Evolutionary conservation across 92 coral and sea anemone species (phyloP).

Genomic region (Palythoa grandis): DNA sequence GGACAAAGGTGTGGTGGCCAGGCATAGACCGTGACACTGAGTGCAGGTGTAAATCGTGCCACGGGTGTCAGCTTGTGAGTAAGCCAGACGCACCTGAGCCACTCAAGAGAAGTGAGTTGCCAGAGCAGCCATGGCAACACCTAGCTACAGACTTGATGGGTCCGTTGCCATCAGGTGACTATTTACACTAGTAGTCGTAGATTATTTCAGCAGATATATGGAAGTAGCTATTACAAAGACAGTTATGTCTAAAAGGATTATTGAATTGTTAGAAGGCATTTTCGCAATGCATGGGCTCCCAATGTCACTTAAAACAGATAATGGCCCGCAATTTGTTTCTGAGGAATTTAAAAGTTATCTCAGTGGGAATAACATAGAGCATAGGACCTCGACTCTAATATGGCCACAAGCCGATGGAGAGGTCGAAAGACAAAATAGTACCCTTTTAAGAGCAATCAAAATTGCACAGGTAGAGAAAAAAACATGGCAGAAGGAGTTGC

Average conservation of each 20-base stretch:
- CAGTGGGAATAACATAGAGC: background rate
- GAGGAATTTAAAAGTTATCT: conserved; percentile 28
- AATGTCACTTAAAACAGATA: conserved; percentile 18
- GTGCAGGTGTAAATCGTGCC: conserved; percentile 46
- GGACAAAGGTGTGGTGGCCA: conserved; percentile 55
- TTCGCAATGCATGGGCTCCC: conserved; percentile 7
- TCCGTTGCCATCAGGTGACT: conserved; percentile 27
- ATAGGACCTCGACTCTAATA: background rate
- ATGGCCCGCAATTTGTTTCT: conserved; percentile 42
- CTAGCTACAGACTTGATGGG: conserved; percentile 48
- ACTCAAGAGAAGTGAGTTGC: conserved; percentile 33
- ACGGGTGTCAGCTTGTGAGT: conserved; percentile 52
- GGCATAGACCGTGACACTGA: conserved; percentile 44
- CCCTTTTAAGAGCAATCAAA: background rate
- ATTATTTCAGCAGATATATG: background rate
- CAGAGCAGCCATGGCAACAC: conserved; percentile 48
- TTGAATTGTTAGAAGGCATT: background rate
- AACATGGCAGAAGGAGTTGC: background rate
- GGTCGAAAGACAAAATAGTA: conserved; percentile 1
- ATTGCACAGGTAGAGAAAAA: background rate
- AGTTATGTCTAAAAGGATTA: background rate
- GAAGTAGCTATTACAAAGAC: background rate
- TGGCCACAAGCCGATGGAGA: conserved; percentile 12
- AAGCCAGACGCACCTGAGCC: conserved; percentile 41
- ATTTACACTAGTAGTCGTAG: background rate